A percentile compares a stretch with the other conserved stretches of the same genome.
Conservation (phyloP, 2,113 vertebrate species). For the Neogale vison region DNA sequence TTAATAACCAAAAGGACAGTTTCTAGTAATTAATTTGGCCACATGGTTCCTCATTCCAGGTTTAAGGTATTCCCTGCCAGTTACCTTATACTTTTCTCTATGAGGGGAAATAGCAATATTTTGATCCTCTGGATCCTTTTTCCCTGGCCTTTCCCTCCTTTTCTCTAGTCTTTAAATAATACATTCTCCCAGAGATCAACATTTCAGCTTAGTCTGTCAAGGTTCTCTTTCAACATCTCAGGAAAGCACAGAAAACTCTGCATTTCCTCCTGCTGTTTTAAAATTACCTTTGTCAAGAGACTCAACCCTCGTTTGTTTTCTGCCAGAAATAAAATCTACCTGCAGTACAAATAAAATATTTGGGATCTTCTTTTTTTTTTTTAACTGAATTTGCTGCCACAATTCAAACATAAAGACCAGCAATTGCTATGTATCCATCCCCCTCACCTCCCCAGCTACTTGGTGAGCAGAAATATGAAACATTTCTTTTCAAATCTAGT, state of each 20-base stretch:
- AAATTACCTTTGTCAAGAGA: neutral
- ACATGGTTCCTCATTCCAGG: neutral
- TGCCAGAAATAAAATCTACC: constrained; percentile 38
- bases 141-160: neutral
- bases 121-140: neutral
- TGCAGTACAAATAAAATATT: constrained; percentile 36
- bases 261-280: constrained; percentile 2
- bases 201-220: neutral
- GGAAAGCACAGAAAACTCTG: constrained; percentile 2
- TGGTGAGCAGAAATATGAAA: neutral
- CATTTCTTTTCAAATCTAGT: neutral
- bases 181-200: neutral
- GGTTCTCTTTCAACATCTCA: neutral
- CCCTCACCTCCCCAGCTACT: neutral
- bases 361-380: neutral
- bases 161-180: constrained; percentile 30
- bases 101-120: neutral
- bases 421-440: neutral
- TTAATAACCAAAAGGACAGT: neutral
- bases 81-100: neutral
- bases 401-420: neutral
- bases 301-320: neutral
- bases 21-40: neutral
- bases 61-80: neutral
- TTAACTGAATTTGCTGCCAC: neutral